These are phyloP conservation scores for Numenius arquata DNA, from an alignment of 2,113 vertebrate species.

Conservation along the genomic window DNA sequence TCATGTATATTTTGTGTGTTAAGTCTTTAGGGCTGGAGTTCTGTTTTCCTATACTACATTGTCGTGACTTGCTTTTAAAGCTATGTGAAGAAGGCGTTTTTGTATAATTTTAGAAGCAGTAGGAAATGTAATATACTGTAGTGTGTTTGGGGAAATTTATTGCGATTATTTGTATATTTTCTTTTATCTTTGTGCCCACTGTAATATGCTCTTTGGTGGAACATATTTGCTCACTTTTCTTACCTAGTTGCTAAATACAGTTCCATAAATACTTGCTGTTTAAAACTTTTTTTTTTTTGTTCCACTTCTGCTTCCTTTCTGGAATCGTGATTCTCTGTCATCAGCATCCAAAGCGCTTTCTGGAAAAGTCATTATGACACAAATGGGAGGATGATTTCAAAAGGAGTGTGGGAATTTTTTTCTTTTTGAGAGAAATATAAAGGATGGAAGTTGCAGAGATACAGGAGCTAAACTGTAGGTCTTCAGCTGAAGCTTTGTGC, in stretches of 20 bases:
- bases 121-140: background rate
- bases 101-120: background rate
- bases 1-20: background rate
- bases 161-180: background rate
- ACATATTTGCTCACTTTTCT: background rate
- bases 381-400: background rate
- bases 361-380: conserved; percentile 34
- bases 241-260: background rate
- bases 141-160: background rate
- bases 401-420: background rate
- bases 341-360: background rate
- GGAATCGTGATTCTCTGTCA: background rate
- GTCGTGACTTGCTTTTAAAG: background rate
- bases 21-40: background rate
- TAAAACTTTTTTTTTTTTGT: background rate
- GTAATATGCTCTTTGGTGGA: background rate
- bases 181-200: background rate
- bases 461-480: background rate
- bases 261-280: background rate
- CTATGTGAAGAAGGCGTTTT: background rate
- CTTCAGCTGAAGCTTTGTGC: background rate
- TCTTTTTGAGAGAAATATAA: background rate
- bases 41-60: background rate
- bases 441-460: background rate
- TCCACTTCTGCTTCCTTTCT: conserved; percentile 27